phyloP scores from a whole-genome alignment of 2,113 vertebrate genomes.

The Capreolus pygargus region DNA sequence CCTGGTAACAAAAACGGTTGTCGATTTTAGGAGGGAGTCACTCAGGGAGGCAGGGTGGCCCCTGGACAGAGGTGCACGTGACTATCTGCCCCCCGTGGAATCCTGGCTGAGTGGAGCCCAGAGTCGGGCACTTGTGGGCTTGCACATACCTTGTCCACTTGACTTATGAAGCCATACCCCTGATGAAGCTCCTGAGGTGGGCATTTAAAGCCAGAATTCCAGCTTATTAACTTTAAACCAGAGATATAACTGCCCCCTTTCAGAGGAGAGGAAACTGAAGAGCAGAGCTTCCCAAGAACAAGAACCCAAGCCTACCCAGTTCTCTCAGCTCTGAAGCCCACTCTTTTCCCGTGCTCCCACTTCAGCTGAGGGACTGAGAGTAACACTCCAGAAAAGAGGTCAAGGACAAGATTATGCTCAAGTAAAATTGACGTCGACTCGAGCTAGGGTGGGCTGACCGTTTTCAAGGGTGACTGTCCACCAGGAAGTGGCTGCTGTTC shows the following conservation, averaged over 20 bases:
- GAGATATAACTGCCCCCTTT: background rate
- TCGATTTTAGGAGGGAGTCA: background rate
- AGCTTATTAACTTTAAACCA: background rate
- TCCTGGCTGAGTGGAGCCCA: background rate
- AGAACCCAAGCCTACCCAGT: accelerated
- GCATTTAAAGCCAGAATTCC: background rate
- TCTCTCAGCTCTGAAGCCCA: background rate
- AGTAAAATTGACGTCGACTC: background rate
- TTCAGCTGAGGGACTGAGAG: background rate
- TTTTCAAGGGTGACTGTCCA: background rate
- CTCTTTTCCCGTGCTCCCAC: background rate
- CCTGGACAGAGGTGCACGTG: background rate
- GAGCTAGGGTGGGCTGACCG: background rate
- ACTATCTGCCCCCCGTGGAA: accelerated
- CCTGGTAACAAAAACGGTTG: background rate
- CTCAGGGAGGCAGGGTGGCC: background rate
- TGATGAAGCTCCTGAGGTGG: background rate
- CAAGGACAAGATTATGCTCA: background rate
- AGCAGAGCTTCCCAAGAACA: background rate
- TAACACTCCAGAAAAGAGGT: background rate
- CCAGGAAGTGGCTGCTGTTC: background rate
- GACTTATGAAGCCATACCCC: background rate
- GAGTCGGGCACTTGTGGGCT: background rate
- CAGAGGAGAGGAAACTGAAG: background rate
- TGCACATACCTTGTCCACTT: background rate